Base-by-base conservation (phyloP, 2,797 vertebrate species). In the Hyperoplus lanceolatus region DNA sequence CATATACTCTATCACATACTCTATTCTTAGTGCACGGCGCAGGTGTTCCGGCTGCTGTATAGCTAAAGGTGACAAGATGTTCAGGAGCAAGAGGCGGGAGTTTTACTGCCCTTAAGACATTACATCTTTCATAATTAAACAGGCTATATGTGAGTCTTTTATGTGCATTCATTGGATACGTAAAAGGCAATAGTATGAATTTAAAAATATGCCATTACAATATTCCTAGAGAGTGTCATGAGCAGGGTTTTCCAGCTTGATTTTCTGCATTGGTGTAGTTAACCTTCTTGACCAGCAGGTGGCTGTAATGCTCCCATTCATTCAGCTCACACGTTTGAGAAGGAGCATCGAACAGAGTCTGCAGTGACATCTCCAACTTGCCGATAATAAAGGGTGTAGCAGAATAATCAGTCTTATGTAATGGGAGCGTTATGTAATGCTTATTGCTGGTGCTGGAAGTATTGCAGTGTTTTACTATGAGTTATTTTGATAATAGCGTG, bases 261-360 rank as follows among this genome's bases (percentile, higher is more conserved):
- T 50, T 56, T 54, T 48, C 63, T 58, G 57, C 68, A 21, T 54
- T 46, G 18, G 42, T 93, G 91, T 76, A 91, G 79, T 85, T 55
- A 49, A 46, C 48, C 12, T 8, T 43, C 7, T 83, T 84, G 79
- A 82, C 81, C 94, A 93, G 90, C 90, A 94, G 92, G 72, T 85
- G 93, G 92, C 90, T 61, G 70, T 77, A 84, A 76, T 42, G 50
- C 53, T 80, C 72, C 69, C 73, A 1, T 59, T 85, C 29, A 29
- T 29, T 29, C 77, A 80, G 76, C 68, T 75, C 70, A 58, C 29
- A 29, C 29, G 29, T 29, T 29, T 29, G 29, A 29, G 45, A 73
- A 57, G 61, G 78, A 79, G 49, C 70, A 68, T 68, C 75, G 73
- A 75, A 86, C 51, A 8, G 36, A 70, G 58, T 56, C 56, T 67